These are phyloP conservation scores for Penaeus indicus DNA, from an alignment of 1,140 invertebrate species.

Conservation along the genomic window DNA sequence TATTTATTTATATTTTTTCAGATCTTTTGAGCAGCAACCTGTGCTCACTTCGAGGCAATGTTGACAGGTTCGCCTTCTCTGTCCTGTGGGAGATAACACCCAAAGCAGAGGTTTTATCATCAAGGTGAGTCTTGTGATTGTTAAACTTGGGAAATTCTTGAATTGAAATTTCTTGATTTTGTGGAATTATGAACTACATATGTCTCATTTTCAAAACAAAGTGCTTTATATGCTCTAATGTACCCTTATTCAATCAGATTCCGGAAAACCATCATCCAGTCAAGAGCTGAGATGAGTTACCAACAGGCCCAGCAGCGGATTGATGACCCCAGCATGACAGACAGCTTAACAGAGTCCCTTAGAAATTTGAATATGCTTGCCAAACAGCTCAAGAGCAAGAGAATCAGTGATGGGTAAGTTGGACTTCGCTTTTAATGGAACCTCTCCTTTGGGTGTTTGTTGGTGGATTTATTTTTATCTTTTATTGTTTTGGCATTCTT, in stretches of 20 bases:
- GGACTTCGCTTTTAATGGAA: background rate
- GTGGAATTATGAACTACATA: no score
- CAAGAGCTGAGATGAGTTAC: conserved; percentile 91
- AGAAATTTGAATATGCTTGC: conserved; percentile 87
- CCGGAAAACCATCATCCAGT: conserved; percentile 92
- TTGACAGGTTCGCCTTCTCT: conserved; percentile 93
- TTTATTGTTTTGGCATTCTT: background rate
- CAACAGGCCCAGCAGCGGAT: conserved; percentile 94
- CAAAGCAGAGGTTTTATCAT: conserved; percentile 84
- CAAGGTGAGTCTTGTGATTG: conserved; percentile 39
- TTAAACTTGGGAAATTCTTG: background rate
- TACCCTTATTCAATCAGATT: conserved; percentile 75
- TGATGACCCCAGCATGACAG: conserved; percentile 82
- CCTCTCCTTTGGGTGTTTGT: background rate
- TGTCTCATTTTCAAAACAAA: no score
- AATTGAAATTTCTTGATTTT: no score
- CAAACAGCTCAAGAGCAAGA: conserved; percentile 87
- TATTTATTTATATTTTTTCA: conserved; percentile 70
- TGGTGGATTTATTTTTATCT: background rate
- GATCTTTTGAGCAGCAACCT: conserved; percentile 92
- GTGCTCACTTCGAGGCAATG: conserved; percentile 87
- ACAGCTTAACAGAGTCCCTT: conserved; percentile 83
- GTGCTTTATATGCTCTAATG: no score
- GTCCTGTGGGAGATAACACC: conserved; percentile 92
- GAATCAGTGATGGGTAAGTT: conserved; percentile 88